Evolutionary conservation across 2,888 invertebrate species (phyloP), one percentile per base, ranked within the genome.

Genomic region (Glyphotaelius pellucidus): DNA sequence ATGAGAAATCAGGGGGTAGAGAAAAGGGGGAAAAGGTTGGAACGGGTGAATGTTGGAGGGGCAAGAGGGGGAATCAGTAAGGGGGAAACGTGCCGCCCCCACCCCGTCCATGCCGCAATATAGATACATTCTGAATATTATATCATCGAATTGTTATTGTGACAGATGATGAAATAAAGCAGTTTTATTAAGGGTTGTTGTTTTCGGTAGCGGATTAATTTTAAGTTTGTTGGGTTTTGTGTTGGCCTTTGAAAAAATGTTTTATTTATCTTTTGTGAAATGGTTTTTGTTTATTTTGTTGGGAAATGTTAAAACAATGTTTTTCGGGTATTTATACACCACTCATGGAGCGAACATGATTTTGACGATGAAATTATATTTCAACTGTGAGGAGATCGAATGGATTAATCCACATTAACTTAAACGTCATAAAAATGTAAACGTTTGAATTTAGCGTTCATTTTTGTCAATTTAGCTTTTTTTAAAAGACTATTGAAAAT

Each of bases 71-170:
- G 67, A 67, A 67, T 67, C n/a, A 25, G 67, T 25, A 67, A 42
- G 83, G 90, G 84, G 90, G 35, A 31, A 90, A 81, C 90, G 90
- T 83, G 90, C 90, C 81, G 52, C 83, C 32, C 90, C 90, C 90
- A 67, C 83, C 90, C 47, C 52, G 52, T 47, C n/a, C 84, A 32
- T 90, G 83, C 83, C 90, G 84, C 81, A 90, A 90, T 90, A 83
- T 90, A 83, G 90, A 90, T 90, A 90, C 90, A 42, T 47, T 7
- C 67, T 67, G 67, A 25, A 67, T 67, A 67, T 67, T 67, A 25
- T 25, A n/a, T 67, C 25, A 67, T 67, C 67, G 67, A 67, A 25
- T 42, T 38, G 30, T 25, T 86, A 42, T 38, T 86, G 86, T 47
- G 86, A 86, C 86, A 86, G 86, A 86, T 86, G 42, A 42, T 38